Base-by-base conservation (phyloP, 2,888 invertebrate genomes). In the Callinectes sapidus region DNA sequence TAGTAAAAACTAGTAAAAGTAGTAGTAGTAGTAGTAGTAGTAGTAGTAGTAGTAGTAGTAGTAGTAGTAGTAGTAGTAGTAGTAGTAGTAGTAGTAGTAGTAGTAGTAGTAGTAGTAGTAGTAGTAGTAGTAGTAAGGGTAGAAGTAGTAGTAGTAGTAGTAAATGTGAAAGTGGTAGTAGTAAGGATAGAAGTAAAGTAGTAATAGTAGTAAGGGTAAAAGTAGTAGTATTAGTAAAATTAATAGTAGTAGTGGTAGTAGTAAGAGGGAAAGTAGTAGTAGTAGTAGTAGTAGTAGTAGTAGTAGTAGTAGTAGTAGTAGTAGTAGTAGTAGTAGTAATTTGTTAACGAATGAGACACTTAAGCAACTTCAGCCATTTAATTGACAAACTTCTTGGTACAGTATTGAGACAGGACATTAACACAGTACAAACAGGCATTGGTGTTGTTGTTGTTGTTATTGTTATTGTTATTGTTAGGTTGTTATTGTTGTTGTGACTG, bases 311-410 rank as follows among this genome's bases (percentile, higher is more conserved):
- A 48, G 42, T 54, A 16, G n/a, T 48, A 23, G 87, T 87, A 48
- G 87, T 87, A 23, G 61, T 77, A 81, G 81, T 81, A 32, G 77
- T 81, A 2, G 35, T 81, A 81, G 81, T 81, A 35, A 2, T 13
- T 35, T 81, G 13, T 35, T 13, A 39, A 42, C 77, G 91, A 93
- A 93, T 91, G 93, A 93, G 61, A 93, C 93, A 93, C 93, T 86
- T 28, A 18, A 89, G 87, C 71, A 71, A 48, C 71, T 91, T 91
- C 91, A 91, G 89, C 93, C 93, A 93, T 93, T 93, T 93, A 93
- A 93, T 93, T 93, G 91, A 93, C 93, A 93, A 91, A 93, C 55
- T 32, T 92, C n/a, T 81, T 81, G 81, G 16, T 92, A 92, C 92
- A 92, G 87, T 90, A 88, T 86, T 90, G 61, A 86, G 71, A 90